Conservation (phyloP, 2,888 invertebrate species). For the Caenorhabditis sp. region DNA sequence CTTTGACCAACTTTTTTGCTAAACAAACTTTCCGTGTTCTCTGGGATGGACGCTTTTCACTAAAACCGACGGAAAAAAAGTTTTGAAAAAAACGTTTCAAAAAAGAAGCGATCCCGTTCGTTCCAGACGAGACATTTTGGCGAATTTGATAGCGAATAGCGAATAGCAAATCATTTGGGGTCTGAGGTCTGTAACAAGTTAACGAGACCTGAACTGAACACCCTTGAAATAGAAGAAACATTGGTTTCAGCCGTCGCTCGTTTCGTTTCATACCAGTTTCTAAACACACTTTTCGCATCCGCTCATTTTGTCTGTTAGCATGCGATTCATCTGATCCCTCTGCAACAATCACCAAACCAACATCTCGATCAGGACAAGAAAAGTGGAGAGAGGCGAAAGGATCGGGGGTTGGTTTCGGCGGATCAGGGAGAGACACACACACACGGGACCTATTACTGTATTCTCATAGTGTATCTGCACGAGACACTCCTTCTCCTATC, state of each 20-base stretch:
- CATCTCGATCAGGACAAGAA: constrained; percentile 39
- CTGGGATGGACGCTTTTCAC: constrained; percentile 27
- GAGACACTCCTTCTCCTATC: constrained; percentile 20
- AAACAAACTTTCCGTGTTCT: constrained; percentile 29
- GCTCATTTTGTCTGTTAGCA: constrained; percentile 62
- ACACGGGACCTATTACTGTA: constrained; percentile 60
- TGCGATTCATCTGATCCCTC: constrained; percentile 50
- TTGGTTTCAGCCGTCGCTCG: constrained; percentile 65
- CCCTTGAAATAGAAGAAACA: constrained; percentile 65
- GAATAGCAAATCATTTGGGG: too few relatives aligned
- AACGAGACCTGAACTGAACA: constrained; percentile 42
- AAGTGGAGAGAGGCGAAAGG: background rate
- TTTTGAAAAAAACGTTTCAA: constrained; percentile 1
- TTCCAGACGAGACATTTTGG: constrained; percentile 39
- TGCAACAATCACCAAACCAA: constrained; percentile 23
- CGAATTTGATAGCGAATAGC: constrained; percentile 59
- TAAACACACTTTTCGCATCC: constrained; percentile 41
- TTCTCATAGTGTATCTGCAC: constrained; percentile 49
- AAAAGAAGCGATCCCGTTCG: constrained; percentile 30
- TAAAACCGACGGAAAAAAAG: constrained; percentile 10
- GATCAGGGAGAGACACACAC: constrained; percentile 7
- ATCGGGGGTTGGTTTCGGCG: constrained; percentile 19
- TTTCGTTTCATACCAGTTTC: constrained; percentile 57
- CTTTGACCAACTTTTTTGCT: constrained; percentile 9
- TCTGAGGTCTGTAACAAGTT: constrained; percentile 39